Evolutionary conservation across 2,113 vertebrate genomes (phyloP), one percentile per base, ranked within the genome.

Genomic region (Cebidichthys violaceus): DNA sequence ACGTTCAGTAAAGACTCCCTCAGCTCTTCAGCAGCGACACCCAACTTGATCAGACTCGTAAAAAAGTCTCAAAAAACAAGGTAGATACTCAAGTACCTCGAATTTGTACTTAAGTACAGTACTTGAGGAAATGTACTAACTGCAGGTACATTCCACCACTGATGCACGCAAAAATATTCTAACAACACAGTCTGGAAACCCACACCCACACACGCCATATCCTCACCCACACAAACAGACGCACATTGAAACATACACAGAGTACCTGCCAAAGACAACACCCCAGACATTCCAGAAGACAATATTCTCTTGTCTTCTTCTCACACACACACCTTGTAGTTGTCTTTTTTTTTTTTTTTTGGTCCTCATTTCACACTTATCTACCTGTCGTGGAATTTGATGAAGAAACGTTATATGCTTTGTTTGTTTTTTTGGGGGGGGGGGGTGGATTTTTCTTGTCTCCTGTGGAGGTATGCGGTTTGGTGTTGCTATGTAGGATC

Each of bases 181-280:
- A 9, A 55, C 41, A 41, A 15, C 33, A 61, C 61, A 61, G 27
- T 35, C n/a, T 50, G 22, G 22, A 61, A 75, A 70, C 22, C 37
- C 33, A 33, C 29, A 60, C 29, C 31, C 57, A 60, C 65, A 54
- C 62, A n/a, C 50, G 50, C 50, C 20, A 52, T 20, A 41, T 50
- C 64, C 52, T 55, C 50, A 52, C 29, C 6, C 9, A 54, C 20
- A 50, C 14, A 78, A 41, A 67, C 52, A 81, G 31, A 75, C 29
- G 37, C 35, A 18, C 22, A 62, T 47, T 31, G 13, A 54, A 20
- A 66, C 24, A 74, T 47, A 77, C n/a, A 65, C 39, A 74, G 1
- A 43, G 37, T 22, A 10, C 13, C 35, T 75, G 60, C 33, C 79
- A 79, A 57, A 75, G 69, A 61, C 20, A 81, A 55, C 29, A 60